These are phyloP conservation scores for Nyctibius bracteatus DNA, from an alignment of 2,113 vertebrate species.

Conservation along the genomic window DNA sequence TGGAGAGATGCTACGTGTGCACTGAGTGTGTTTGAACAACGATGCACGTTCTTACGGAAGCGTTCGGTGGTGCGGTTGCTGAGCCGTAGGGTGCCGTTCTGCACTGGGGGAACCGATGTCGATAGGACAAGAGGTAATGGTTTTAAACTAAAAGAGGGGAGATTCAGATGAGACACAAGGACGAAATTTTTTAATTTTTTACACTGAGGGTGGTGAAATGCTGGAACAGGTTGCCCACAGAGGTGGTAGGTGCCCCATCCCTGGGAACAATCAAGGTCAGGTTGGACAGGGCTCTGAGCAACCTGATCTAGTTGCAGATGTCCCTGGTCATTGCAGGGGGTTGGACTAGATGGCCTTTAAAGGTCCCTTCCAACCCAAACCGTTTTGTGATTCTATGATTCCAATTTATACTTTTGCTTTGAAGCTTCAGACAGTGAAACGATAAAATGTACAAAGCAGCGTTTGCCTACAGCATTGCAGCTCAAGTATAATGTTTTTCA, in stretches of 20 bases:
- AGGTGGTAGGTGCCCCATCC: no score
- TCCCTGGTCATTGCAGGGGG: accelerated
- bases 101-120: accelerated
- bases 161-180: accelerated
- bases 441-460: accelerated
- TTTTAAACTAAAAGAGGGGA: not conserved
- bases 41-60: accelerated
- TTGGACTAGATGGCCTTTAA: not conserved
- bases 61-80: accelerated
- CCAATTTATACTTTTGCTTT: not conserved
- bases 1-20: not conserved
- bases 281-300: not conserved
- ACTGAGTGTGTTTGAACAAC: not conserved
- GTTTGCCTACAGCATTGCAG: not conserved
- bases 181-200: not conserved
- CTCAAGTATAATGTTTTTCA: accelerated
- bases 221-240: no score
- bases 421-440: not conserved
- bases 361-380: not conserved
- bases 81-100: not conserved
- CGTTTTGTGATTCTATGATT: not conserved
- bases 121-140: not conserved
- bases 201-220: accelerated
- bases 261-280: not conserved
- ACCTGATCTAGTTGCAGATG: accelerated